Evolutionary conservation across 2,797 vertebrate species (phyloP), one percentile per base, ranked within the genome.

Genomic region (Myotis vivesi): DNA sequence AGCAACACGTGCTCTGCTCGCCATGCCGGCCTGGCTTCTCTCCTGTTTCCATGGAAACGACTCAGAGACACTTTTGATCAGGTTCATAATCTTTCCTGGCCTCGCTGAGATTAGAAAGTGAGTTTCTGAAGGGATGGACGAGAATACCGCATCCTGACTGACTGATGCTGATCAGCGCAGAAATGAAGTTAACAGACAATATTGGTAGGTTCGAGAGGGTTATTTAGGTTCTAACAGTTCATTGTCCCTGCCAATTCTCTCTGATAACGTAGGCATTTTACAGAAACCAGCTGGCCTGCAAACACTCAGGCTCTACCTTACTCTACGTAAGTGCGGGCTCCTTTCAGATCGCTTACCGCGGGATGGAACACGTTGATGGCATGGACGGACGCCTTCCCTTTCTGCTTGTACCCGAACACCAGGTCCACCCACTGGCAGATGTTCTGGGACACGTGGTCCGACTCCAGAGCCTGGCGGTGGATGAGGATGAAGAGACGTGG

Each of bases 351-450:
- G 98, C 99, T 98, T 98, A 99, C 99, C 86, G 99, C 99, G 38
- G 99, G 99, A 97, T 99, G 99, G 97, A 99, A 99, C 93, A 99
- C 99, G 83, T 99, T 99, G 98, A 99, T 99, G 98, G 99, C 99
- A 86, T 99, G 99, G 91, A 99, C 99, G 0, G 99, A 99, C 49
- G 99, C 99, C 97, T 99, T 99, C 97, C 99, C 99, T 98, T 99
- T 99, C 97, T 99, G 99, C 97, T 99, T 99, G 96, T 99, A 99
- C n/a, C 99, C 99, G 33, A 99, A 99, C 92, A 99, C 99, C 94
- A 99, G 97, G 98, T 99, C 99, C 83, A 99, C 99, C 99, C 99
- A 99, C 97, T 99, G 99, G 97, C 99, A 99, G 95, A 99, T 99
- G 1, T 99, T 99, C 98, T 99, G 99, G 72, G 99, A 99, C 93